Evolutionary conservation across 2,113 vertebrate genomes (phyloP).

Genomic region (Polypterus bichir): DNA sequence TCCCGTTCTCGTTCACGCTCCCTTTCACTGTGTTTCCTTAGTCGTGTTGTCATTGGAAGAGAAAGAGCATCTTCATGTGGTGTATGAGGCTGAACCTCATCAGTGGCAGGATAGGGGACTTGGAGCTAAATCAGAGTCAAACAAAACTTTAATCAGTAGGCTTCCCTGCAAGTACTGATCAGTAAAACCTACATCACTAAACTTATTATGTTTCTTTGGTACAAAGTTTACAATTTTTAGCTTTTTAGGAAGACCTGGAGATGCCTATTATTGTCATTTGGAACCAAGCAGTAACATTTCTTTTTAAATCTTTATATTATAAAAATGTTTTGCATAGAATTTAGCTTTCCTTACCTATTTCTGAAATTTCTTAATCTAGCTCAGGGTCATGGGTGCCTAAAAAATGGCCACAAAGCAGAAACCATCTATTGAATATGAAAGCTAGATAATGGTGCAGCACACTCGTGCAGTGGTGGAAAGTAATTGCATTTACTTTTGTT

Average conservation of each 20-base stretch:
- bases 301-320: no score
- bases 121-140: constrained; percentile 25
- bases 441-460: no score
- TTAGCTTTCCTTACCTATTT: no score
- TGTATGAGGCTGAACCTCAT: constrained; percentile 38
- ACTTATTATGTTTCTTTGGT: not conserved
- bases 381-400: no score
- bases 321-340: no score
- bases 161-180: not conserved
- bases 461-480: no score
- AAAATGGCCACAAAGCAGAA: no score
- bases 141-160: not conserved
- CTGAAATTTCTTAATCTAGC: no score
- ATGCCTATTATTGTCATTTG: no score
- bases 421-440: no score
- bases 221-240: not conserved
- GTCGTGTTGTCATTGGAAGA: constrained; percentile 66
- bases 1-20: constrained; percentile 30
- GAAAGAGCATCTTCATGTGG: constrained; percentile 58
- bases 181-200: not conserved
- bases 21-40: constrained; percentile 61
- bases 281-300: no score
- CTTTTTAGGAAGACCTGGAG: not conserved
- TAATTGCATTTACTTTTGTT: no score
- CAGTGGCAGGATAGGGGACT: constrained; percentile 58